Conservation (phyloP, 2,113 vertebrate species). For the Microcebus tavaratra region DNA sequence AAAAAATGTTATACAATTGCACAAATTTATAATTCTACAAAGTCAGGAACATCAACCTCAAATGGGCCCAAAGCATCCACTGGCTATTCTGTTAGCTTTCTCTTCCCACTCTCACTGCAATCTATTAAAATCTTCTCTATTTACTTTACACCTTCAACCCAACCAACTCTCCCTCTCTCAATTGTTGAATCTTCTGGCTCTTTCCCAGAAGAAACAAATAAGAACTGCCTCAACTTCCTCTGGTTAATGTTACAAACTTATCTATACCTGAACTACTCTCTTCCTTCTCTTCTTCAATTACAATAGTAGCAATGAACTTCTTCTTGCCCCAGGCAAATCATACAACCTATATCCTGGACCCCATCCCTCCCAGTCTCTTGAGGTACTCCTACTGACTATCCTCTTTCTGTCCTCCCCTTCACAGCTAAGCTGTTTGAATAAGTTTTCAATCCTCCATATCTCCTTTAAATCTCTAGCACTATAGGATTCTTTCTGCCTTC, state of each 20-base stretch:
- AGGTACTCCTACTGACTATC: neutral
- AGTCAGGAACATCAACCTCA: neutral
- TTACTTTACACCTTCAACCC: neutral
- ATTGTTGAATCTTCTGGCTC: neutral
- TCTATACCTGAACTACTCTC: neutral
- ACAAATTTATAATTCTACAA: neutral
- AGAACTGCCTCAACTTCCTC: neutral
- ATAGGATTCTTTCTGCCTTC: neutral
- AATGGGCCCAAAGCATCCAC: neutral
- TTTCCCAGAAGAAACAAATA: conserved; percentile 17
- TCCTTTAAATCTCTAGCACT: neutral
- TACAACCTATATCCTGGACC: neutral
- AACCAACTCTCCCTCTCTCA: neutral
- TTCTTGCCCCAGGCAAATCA: neutral
- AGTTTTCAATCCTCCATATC: neutral
- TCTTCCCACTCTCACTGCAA: neutral
- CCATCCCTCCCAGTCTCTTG: neutral
- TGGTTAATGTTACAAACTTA: neutral
- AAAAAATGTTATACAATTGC: neutral
- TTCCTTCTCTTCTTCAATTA: neutral
- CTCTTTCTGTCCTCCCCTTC: neutral
- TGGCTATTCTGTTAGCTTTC: neutral
- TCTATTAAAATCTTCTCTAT: neutral
- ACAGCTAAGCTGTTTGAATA: neutral
- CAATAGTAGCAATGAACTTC: neutral